Evolutionary conservation across 1,140 invertebrate species (phyloP).

Genomic region (Drosophila novamexicana): DNA sequence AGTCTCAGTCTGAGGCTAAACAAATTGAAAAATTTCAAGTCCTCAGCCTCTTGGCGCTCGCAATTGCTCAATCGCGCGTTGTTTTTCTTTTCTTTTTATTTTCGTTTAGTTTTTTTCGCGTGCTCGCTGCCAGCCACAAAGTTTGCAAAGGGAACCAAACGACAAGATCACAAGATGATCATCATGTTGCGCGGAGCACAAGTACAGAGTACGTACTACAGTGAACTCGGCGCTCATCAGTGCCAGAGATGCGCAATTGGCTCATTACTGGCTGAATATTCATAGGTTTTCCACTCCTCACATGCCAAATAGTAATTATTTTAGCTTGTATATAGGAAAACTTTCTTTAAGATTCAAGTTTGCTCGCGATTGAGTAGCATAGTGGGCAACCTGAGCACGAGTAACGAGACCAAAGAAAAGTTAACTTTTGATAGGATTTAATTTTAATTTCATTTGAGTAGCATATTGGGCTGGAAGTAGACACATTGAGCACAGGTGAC

Average conservation of each 20-base stretch:
- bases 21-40: conserved; percentile 81
- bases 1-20: conserved; percentile 41
- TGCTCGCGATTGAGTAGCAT: no score
- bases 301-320: not conserved
- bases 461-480: no score
- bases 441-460: no score
- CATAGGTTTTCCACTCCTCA: not conserved
- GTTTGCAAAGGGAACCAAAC: conserved; percentile 21
- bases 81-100: not conserved
- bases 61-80: conserved; percentile 74
- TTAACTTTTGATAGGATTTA: no score
- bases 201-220: conserved; percentile 30
- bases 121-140: conserved; percentile 41
- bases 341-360: not conserved
- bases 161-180: conserved; percentile 24
- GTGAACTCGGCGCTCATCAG: conserved; percentile 19
- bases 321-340: not conserved
- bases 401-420: no score
- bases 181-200: conserved; percentile 23
- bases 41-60: conserved; percentile 76
- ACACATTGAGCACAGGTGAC: no score
- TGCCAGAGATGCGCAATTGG: conserved; percentile 39
- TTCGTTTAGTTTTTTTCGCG: conserved; percentile 47
- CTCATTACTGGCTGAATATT: conserved; percentile 15
- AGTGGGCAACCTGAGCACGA: no score